Base-by-base conservation (phyloP, 2,888 invertebrate genomes). In the Cremastobaeus sp. region DNA sequence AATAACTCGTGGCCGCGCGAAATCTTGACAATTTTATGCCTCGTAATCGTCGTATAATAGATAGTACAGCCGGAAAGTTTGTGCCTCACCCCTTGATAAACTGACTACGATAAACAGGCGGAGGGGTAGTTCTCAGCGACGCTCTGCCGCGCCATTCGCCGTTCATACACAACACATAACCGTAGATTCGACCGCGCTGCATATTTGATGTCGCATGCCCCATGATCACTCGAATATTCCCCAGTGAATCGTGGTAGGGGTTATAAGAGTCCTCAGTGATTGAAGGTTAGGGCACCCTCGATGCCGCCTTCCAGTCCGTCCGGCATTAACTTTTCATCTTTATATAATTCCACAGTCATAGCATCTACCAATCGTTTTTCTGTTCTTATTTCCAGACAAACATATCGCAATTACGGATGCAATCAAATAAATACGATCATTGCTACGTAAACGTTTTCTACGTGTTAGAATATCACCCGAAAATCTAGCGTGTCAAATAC, bases 231-330 rank as follows among this genome's bases (percentile, higher is more conserved):
- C 79, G 85, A 87, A 86, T 86, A 86, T 85, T 84, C 84, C 87
- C 87, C 77, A 81, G 86, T 83, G 86, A 82, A 84, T 86, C 86
- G 83, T 85, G 81, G 79, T 80, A 80, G 78, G 79, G 85, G 84
- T 85, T 85, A 84, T 85, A 86, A 86, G 84, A 85, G 83, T 84
- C 82, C 83, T 82, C 87, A 84, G 87, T 87, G 87, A 87, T 87
- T 87, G 86, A 87, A 85, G 85, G 85, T 86, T 86, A 84, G 83
- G 79, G 84, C 81, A 79, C 79, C 78, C 80, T 74, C 77, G 78
- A 76, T 78, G 76, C 77, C 77, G 72, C 78, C 76, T 75, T 68
- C 72, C 73, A 78, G 77, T 74, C 77, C 76, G 72, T 72, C 76
- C 62, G 41, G 76, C 83, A 87, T 87, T 86, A 87, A 87, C 82